phyloP scores from a whole-genome alignment of 2,888 invertebrate species.

The Brenthis ino region DNA sequence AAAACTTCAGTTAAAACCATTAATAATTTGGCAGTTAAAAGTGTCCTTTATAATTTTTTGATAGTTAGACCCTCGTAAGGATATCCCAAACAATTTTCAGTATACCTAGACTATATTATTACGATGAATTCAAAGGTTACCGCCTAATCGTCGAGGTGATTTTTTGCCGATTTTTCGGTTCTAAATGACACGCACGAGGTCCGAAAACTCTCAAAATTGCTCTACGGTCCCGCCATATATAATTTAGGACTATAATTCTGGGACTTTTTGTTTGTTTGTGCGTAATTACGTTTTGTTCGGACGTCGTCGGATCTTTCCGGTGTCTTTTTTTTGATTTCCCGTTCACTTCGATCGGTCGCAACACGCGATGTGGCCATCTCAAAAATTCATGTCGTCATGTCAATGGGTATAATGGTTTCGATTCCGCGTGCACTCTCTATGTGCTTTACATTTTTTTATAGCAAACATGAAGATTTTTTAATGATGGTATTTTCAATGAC shows the following conservation, averaged over 20 bases:
- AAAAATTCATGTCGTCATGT: too few species aligned
- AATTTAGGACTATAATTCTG: slow-evolving; percentile 71
- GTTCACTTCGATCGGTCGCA: slow-evolving; percentile 15
- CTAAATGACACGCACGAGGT: slow-evolving; percentile 58
- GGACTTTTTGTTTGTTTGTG: slow-evolving; percentile 57
- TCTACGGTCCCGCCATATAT: slow-evolving; percentile 56
- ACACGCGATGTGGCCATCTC: slow-evolving; percentile 5
- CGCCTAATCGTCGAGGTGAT: slow-evolving; percentile 41
- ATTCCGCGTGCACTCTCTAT: too few species aligned
- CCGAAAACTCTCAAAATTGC: slow-evolving; percentile 50
- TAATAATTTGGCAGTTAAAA: too few species aligned
- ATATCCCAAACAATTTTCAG: too few species aligned
- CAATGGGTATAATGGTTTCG: too few species aligned
- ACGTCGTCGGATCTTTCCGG: slow-evolving; percentile 43
- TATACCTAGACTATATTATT: slow-evolving; percentile 32
- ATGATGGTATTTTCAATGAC: too few species aligned
- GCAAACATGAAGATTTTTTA: too few species aligned
- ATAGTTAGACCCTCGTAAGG: too few species aligned
- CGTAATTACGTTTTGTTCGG: slow-evolving; percentile 57
- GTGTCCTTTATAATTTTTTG: too few species aligned
- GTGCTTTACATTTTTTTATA: too few species aligned
- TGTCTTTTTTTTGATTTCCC: slow-evolving; percentile 33
- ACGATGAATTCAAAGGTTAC: slow-evolving; percentile 44
- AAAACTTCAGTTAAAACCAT: too few species aligned
- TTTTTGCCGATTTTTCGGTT: slow-evolving; percentile 40